Percentiles rank a stretch among this genome's conserved stretches.
Evolutionary conservation across 2,888 invertebrate genomes (phyloP).

Genomic region (Eilema griseolum): DNA sequence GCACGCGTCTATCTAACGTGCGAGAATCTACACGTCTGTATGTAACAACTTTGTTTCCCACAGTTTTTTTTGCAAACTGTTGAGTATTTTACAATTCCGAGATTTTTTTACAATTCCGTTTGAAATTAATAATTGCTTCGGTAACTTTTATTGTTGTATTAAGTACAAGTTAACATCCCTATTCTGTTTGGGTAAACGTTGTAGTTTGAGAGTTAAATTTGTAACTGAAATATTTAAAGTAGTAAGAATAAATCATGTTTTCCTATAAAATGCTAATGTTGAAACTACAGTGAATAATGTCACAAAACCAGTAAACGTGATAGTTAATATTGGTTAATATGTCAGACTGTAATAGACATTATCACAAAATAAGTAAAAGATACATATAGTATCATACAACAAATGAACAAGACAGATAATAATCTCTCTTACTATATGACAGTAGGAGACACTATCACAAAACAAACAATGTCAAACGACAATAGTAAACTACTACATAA

Average conservation of each 20-base stretch:
- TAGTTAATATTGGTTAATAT: not conserved
- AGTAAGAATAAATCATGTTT: not conserved
- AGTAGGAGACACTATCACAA: not conserved
- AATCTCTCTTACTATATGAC: no score
- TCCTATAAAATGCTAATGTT: not conserved
- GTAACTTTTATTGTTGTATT: not conserved
- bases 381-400: no score
- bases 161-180: not conserved
- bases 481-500: no score
- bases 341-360: not conserved
- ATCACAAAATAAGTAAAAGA: no score
- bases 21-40: constrained; percentile 7
- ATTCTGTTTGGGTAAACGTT: constrained; percentile 1
- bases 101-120: not conserved
- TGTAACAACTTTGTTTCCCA: not conserved
- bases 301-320: not conserved
- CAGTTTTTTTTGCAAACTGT: not conserved
- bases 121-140: not conserved
- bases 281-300: not conserved
- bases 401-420: no score
- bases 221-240: not conserved
- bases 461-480: no score
- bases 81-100: not conserved
- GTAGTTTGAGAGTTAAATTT: not conserved
- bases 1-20: not conserved